phyloP scores from a whole-genome alignment of 2,113 vertebrate species.

The Nicator chloris region DNA sequence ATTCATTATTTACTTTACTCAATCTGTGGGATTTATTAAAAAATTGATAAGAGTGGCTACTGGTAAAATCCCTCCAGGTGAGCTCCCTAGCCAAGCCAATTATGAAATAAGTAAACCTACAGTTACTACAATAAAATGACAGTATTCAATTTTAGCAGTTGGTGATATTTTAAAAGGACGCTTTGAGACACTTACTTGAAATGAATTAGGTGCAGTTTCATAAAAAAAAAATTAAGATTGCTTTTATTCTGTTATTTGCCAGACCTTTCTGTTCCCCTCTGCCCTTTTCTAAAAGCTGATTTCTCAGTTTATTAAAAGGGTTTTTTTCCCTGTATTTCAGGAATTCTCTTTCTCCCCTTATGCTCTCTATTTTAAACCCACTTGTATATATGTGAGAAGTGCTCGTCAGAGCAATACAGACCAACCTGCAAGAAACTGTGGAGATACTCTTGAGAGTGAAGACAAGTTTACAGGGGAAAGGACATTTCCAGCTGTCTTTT shows the following conservation, averaged over 20 bases:
- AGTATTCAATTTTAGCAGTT: constrained; percentile 52
- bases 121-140: constrained; percentile 56
- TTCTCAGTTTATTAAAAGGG: constrained; percentile 68
- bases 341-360: background rate
- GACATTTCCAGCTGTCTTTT: background rate
- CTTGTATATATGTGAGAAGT: background rate
- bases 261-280: constrained; percentile 62
- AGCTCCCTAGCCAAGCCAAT: constrained; percentile 64
- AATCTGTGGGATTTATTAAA: constrained; percentile 71
- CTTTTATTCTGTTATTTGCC: constrained; percentile 68
- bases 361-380: constrained; percentile 46
- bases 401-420: background rate
- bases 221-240: constrained; percentile 54
- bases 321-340: constrained; percentile 26
- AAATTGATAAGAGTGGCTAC: constrained; percentile 55
- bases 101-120: constrained; percentile 65
- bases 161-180: constrained; percentile 68
- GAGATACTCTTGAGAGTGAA: background rate
- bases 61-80: constrained; percentile 54
- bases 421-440: background rate
- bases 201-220: constrained; percentile 62
- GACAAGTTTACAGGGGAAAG: background rate
- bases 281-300: constrained; percentile 63
- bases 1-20: constrained; percentile 74
- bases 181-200: constrained; percentile 62